Evolutionary conservation across 2,888 invertebrate genomes (phyloP).

Genomic region (Apodemia duryi): DNA sequence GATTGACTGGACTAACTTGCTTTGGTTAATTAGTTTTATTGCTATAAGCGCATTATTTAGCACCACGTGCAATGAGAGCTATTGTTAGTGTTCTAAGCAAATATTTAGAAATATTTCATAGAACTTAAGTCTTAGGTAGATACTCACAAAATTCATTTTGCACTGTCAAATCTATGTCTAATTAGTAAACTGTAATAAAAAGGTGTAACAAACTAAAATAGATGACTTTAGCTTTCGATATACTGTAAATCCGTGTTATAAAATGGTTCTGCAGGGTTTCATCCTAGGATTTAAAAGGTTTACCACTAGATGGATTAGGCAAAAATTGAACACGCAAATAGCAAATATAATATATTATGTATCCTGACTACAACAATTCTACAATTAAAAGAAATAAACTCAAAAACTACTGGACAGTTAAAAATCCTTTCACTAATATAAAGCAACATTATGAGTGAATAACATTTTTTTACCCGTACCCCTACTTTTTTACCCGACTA

Average conservation of each 20-base stretch:
- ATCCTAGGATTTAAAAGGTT: no score
- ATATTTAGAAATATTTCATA: neutral
- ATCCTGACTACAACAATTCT: no score
- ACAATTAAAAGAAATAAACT: no score
- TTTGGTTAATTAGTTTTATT: slow-evolving; percentile 26
- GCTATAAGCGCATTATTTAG: neutral
- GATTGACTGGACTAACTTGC: slow-evolving; percentile 25
- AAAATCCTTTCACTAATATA: no score
- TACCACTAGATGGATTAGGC: no score
- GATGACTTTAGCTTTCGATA: neutral
- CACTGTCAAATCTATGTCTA: neutral
- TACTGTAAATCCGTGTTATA: neutral
- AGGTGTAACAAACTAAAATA: neutral
- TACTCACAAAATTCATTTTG: neutral
- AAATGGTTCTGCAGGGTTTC: no score
- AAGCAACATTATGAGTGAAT: no score
- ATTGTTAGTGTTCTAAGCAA: neutral
- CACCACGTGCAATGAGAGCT: neutral
- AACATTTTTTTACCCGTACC: no score
- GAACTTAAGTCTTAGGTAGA: neutral
- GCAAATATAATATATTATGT: no score
- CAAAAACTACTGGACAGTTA: no score
- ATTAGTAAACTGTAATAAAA: neutral
- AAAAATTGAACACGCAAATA: no score
- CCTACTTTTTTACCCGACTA: no score